Conservation (phyloP, 2,113 vertebrate species). For the Hydrochoerus hydrochaeris region DNA sequence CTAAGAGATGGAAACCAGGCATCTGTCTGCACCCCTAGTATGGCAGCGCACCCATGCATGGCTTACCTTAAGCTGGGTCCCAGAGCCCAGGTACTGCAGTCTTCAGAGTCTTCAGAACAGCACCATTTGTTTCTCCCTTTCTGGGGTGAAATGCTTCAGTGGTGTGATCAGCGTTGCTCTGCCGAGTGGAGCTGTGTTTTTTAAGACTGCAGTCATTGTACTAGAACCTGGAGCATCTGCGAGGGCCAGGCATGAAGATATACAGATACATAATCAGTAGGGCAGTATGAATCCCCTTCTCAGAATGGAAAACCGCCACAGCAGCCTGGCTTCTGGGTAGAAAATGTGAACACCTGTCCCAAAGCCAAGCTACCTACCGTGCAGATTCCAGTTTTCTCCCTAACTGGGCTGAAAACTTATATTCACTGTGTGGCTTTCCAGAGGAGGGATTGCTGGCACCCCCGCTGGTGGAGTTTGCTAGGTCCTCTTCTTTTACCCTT, state of each 20-base stretch:
- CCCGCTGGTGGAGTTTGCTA: neutral
- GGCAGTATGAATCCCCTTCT: neutral
- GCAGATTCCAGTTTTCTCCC: neutral
- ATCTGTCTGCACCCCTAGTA: neutral
- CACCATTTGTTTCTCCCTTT: fast-evolving
- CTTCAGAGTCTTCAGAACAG: neutral
- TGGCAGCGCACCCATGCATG: too few relatives aligned
- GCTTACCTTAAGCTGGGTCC: neutral
- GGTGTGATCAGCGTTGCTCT: neutral
- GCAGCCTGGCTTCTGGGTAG: neutral
- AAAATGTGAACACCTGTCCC: neutral
- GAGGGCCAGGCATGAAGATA: neutral
- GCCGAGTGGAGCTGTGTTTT: neutral
- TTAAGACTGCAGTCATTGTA: neutral
- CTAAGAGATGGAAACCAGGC: too few relatives aligned
- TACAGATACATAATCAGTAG: neutral
- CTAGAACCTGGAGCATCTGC: neutral
- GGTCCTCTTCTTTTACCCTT: neutral
- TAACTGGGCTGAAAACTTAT: neutral
- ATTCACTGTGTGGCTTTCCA: neutral
- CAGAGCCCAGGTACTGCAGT: too few relatives aligned
- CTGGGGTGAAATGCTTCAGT: neutral
- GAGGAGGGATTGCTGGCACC: neutral
- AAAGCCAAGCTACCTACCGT: neutral
- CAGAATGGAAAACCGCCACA: neutral